A percentile compares a stretch with the other conserved stretches of the same genome.
Conservation (phyloP, 2,888 invertebrate species). For the Tipula vernalis region DNA sequence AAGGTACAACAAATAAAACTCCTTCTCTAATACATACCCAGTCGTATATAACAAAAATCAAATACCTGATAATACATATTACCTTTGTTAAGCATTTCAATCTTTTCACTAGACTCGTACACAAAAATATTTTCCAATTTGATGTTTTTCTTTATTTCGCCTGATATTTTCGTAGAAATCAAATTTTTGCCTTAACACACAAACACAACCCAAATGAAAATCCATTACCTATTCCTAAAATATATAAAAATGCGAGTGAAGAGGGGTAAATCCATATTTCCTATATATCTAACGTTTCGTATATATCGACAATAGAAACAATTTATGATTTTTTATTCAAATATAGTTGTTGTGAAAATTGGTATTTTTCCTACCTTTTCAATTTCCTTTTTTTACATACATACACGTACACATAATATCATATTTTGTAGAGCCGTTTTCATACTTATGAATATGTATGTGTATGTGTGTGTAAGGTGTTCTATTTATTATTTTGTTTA, state of each 20-base stretch:
- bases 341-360: background rate
- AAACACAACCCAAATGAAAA: background rate
- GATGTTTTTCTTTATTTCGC: background rate
- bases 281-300: background rate
- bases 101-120: background rate
- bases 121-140: background rate
- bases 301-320: background rate
- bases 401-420: background rate
- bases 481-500: background rate
- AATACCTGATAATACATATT: background rate
- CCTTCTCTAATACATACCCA: background rate
- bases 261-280: background rate
- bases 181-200: background rate
- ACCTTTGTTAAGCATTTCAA: background rate
- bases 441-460: background rate
- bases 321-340: background rate
- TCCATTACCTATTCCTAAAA: background rate
- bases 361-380: background rate
- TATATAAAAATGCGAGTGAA: background rate
- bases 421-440: background rate
- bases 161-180: background rate
- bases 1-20: background rate
- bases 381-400: background rate
- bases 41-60: background rate
- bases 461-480: background rate